These are phyloP conservation scores for Anastrepha ludens DNA, from an alignment of 1,140 invertebrate species.

Conservation along the genomic window DNA sequence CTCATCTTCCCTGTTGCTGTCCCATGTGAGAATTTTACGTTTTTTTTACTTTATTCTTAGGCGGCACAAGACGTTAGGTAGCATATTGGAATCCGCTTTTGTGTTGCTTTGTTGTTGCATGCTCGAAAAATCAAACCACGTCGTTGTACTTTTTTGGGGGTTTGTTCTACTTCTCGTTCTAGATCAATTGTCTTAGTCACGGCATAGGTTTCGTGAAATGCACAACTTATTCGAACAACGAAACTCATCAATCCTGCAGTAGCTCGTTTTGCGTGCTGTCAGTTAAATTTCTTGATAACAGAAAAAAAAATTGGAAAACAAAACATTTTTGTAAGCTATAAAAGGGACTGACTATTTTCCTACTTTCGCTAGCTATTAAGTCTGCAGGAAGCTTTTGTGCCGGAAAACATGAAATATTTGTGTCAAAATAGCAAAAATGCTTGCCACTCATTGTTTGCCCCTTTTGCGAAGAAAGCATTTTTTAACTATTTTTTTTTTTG, in stretches of 20 bases:
- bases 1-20: background rate
- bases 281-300: background rate
- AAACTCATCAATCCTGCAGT: background rate
- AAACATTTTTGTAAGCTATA: background rate
- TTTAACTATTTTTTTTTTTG: background rate
- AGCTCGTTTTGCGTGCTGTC: background rate
- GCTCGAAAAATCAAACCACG: conserved; percentile 30
- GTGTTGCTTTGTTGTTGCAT: background rate
- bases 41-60: background rate
- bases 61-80: conserved; percentile 14
- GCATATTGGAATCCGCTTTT: background rate
- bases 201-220: background rate
- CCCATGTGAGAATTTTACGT: conserved; percentile 27
- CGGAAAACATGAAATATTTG: conserved; percentile 48
- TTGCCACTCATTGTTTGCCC: conserved; percentile 21
- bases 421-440: conserved; percentile 36
- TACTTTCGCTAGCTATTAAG: background rate
- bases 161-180: conserved; percentile 31
- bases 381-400: conserved; percentile 6
- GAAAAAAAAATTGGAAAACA: background rate
- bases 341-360: background rate
- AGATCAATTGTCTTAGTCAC: background rate
- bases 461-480: background rate
- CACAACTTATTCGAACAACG: background rate
- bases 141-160: conserved; percentile 14